Conservation (phyloP, 1,140 invertebrate genomes). For the Hestina assimilis region DNA sequence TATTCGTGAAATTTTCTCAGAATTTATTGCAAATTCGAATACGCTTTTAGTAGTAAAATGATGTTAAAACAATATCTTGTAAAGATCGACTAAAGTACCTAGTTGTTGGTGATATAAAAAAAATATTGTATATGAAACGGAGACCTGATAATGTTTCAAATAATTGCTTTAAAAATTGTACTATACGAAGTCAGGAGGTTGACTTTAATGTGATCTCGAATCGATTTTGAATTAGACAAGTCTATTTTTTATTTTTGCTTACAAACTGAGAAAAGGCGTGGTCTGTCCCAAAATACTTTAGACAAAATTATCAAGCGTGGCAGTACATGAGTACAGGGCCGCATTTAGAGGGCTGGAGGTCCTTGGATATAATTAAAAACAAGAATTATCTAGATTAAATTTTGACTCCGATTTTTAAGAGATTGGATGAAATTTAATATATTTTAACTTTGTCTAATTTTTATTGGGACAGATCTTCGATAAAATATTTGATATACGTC, state of each 20-base stretch:
- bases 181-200: conserved; percentile 58
- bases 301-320: too few relatives aligned
- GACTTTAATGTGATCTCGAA: conserved; percentile 71
- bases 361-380: too few relatives aligned
- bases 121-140: conserved; percentile 35
- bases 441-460: too few relatives aligned
- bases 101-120: conserved; percentile 26
- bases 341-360: too few relatives aligned
- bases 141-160: conserved; percentile 67
- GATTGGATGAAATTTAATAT: too few relatives aligned
- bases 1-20: not conserved
- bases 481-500: too few relatives aligned
- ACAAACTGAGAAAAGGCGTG: conserved; percentile 9
- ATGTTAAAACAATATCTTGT: conserved; percentile 3
- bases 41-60: conserved; percentile 5
- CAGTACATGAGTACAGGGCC: too few relatives aligned
- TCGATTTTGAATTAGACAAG: conserved; percentile 57
- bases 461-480: too few relatives aligned
- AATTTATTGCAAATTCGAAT: conserved; percentile 2
- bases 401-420: too few relatives aligned
- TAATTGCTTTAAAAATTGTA: conserved; percentile 63
- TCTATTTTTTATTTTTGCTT: conserved; percentile 50
- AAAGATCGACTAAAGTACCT: conserved; percentile 18
- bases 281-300: too few relatives aligned
- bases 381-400: too few relatives aligned